phyloP scores from a whole-genome alignment of 2,113 vertebrate genomes.

The Phylloscopus whistleri region DNA sequence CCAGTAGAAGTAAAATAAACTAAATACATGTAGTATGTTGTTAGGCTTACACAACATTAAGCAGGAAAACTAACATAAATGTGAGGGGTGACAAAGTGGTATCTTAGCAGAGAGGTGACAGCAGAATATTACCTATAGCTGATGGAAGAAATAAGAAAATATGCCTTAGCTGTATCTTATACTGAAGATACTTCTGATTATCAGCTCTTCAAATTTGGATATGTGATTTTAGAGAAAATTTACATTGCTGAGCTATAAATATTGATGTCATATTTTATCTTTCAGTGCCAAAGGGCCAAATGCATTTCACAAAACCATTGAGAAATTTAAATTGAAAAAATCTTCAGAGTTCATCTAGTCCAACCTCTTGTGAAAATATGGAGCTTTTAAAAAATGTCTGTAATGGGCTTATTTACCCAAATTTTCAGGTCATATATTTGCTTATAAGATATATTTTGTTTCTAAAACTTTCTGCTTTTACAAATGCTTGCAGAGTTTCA shows the following conservation, averaged over 20 bases:
- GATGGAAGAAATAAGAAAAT: constrained; percentile 13
- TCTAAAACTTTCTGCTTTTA: background rate
- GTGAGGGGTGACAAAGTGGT: background rate
- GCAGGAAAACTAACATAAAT: background rate
- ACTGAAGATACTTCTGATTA: constrained; percentile 21
- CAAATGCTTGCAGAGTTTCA: background rate
- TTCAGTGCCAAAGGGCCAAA: background rate
- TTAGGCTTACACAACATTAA: background rate
- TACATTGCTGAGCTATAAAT: background rate
- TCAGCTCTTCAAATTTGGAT: background rate
- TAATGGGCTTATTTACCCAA: background rate
- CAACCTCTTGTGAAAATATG: background rate
- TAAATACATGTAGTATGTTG: background rate
- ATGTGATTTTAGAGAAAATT: background rate
- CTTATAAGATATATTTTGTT: background rate
- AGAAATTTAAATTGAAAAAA: constrained; percentile 5
- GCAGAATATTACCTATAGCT: background rate
- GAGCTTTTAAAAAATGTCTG: background rate
- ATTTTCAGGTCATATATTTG: background rate
- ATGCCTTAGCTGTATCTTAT: background rate
- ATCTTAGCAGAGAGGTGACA: background rate
- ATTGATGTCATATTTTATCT: background rate
- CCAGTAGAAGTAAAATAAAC: background rate
- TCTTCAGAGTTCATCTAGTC: background rate
- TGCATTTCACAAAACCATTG: background rate